Percentiles rank a stretch among this genome's conserved stretches.
Evolutionary conservation across 2,888 invertebrate species (phyloP).

Genomic region (Aleiodes leptofemur): DNA sequence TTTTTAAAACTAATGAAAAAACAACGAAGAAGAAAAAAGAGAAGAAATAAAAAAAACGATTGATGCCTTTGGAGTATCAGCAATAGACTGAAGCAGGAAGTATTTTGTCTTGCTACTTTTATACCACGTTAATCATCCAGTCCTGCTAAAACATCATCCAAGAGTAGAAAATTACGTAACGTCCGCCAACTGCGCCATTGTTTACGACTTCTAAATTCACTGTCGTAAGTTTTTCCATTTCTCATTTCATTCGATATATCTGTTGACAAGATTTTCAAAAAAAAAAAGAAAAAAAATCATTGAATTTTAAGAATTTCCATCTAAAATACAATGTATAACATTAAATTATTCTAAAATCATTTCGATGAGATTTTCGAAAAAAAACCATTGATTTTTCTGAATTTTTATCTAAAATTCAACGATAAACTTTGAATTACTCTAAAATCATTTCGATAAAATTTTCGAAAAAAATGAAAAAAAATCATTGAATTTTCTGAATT

Average conservation of each 20-base stretch:
- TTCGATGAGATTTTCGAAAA: too few species aligned
- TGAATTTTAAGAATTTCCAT: not conserved
- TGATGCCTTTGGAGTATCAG: conserved; percentile 16
- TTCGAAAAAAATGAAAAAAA: too few species aligned
- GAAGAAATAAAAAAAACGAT: not conserved
- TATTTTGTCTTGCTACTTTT: conserved; percentile 38
- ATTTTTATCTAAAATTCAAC: too few species aligned
- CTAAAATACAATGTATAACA: not conserved
- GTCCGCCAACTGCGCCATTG: conserved; percentile 36
- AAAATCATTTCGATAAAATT: too few species aligned
- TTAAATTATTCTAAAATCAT: conserved; percentile 17
- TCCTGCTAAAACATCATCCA: conserved; percentile 35
- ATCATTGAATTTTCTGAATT: too few species aligned
- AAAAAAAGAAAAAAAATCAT: not conserved
- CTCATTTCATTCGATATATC: not conserved
- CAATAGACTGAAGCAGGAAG: conserved; percentile 29
- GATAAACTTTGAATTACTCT: too few species aligned
- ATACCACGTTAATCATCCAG: conserved; percentile 33
- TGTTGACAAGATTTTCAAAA: not conserved
- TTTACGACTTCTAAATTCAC: conserved; percentile 7
- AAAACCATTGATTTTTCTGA: too few species aligned
- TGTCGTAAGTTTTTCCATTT: conserved; percentile 3
- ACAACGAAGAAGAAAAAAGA: not conserved
- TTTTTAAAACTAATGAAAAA: not conserved
- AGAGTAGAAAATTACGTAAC: conserved; percentile 36